These are phyloP conservation scores for Junonia oenone DNA, from an alignment of 2,888 invertebrate genomes.

Conservation along the genomic window DNA sequence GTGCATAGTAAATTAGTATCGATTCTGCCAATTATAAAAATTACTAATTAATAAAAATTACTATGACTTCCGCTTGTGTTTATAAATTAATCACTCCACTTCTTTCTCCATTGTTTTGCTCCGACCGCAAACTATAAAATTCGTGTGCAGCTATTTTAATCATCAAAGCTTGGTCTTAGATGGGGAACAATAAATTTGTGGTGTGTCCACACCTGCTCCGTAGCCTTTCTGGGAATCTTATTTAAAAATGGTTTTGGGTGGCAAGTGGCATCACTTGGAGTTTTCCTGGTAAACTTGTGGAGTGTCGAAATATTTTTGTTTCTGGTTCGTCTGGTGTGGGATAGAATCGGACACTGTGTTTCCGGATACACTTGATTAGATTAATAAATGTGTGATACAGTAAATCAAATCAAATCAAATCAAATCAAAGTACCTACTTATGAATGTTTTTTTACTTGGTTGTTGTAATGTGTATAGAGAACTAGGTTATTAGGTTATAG, in stretches of 20 bases:
- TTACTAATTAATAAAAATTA: background rate
- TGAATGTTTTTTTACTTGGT: no score
- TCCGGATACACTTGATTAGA: no score
- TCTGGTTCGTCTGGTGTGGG: background rate
- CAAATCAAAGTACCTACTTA: no score
- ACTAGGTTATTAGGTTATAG: no score
- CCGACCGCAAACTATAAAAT: slow-evolving; percentile 30
- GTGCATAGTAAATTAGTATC: no score
- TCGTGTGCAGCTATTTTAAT: slow-evolving; percentile 31
- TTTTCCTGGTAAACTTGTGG: background rate
- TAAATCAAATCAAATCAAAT: no score
- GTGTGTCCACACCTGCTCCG: slow-evolving; percentile 46
- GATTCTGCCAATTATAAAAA: no score
- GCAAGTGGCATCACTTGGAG: no score
- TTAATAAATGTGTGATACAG: no score
- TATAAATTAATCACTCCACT: background rate
- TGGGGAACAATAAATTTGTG: slow-evolving; percentile 34
- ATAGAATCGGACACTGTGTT: no score
- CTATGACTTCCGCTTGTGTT: background rate
- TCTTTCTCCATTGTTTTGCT: slow-evolving; percentile 8
- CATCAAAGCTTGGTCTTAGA: slow-evolving; percentile 35
- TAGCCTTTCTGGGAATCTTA: slow-evolving; percentile 43
- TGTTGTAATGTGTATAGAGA: no score
- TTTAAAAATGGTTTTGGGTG: slow-evolving; percentile 26
- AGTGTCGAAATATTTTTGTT: background rate